A percentile compares a stretch with the other conserved stretches of the same genome.
phyloP scores from a whole-genome alignment of 2,888 invertebrate species.

The Idaea straminata region DNA sequence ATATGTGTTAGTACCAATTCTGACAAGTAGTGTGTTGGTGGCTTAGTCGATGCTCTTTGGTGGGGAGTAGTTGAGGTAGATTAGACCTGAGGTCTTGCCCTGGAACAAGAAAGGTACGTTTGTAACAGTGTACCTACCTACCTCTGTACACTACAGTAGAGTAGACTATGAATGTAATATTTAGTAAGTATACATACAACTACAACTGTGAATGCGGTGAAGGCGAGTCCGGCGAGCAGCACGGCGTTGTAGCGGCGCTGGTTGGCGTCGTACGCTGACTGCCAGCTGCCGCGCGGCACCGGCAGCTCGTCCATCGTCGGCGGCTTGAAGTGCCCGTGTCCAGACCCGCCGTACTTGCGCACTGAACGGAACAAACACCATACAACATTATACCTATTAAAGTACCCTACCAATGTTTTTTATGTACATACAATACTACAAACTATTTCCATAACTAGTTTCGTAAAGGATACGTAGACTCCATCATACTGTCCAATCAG shows the following conservation, averaged over 20 bases:
- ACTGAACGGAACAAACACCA: constrained; percentile 35
- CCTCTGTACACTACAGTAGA: constrained; percentile 4
- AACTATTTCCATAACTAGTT: no score
- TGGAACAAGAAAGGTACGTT: constrained; percentile 43
- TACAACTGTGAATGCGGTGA: constrained; percentile 69
- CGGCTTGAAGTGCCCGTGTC: constrained; percentile 54
- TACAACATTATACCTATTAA: no score
- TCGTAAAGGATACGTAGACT: no score
- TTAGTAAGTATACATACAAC: constrained; percentile 55
- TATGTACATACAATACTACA: no score
- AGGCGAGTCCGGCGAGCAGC: constrained; percentile 80
- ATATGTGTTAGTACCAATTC: constrained; percentile 1
- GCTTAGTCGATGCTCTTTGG: constrained; percentile 80
- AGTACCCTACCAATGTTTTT: no score
- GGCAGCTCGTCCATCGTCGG: constrained; percentile 88
- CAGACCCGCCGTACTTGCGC: constrained; percentile 58
- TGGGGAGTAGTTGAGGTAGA: constrained; percentile 82
- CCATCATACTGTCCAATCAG: no score
- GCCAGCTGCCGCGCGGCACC: constrained; percentile 88
- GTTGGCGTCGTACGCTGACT: constrained; percentile 82
- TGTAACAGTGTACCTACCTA: background rate
- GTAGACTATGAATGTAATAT: background rate
- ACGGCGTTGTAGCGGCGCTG: constrained; percentile 85
- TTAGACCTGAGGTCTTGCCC: constrained; percentile 82
- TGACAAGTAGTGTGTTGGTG: background rate